phyloP scores from a whole-genome alignment of 2,113 vertebrate species.

The Ranitomeya variabilis region DNA sequence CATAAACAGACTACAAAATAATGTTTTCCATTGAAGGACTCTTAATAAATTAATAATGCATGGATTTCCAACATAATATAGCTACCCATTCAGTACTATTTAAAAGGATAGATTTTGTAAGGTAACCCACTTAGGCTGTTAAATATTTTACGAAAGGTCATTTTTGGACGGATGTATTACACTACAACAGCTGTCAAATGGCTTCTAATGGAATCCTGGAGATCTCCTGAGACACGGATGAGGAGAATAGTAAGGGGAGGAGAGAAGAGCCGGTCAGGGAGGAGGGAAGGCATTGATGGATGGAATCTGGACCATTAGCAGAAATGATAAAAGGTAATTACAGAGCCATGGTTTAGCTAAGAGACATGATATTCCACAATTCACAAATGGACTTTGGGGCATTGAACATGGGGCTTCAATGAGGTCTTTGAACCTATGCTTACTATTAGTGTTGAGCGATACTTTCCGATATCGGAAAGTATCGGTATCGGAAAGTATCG shows the following conservation, averaged over 20 bases:
- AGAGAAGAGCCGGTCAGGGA: neutral
- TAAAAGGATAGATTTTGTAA: conserved; percentile 33
- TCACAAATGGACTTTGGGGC: neutral
- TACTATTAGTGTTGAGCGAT: too few species aligned
- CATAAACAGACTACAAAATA: conserved; percentile 14
- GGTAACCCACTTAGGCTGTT: conserved; percentile 34
- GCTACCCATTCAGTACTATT: conserved; percentile 3
- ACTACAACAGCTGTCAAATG: conserved; percentile 26
- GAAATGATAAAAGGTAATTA: conserved; percentile 18
- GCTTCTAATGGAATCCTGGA: conserved; percentile 29
- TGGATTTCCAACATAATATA: conserved; percentile 12
- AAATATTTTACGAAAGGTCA: conserved; percentile 52
- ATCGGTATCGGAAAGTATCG: too few species aligned
- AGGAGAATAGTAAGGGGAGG: neutral
- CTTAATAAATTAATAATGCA: conserved; percentile 33
- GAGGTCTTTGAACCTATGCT: neutral
- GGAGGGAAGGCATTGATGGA: conserved; percentile 16
- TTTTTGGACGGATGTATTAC: conserved; percentile 40
- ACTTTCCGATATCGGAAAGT: too few species aligned
- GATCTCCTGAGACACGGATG: conserved; percentile 38
- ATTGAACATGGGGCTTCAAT: neutral
- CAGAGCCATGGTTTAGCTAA: neutral
- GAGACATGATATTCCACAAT: neutral
- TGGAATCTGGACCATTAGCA: neutral
- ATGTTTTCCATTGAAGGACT: neutral